Evolutionary conservation across 1,140 invertebrate species (phyloP).

Genomic region (Chironomus tepperi): DNA sequence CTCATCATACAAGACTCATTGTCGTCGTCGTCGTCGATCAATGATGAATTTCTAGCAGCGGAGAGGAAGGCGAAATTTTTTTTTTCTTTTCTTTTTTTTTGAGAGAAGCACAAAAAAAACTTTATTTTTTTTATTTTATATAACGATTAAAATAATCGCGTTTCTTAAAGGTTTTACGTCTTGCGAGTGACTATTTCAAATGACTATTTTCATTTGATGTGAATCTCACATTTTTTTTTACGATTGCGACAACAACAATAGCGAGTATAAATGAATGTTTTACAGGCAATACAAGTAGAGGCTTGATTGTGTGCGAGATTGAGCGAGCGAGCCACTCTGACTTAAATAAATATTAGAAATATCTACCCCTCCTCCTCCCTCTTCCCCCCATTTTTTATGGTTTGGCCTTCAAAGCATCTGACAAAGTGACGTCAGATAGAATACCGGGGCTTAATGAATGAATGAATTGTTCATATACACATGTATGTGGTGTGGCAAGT

Average conservation of each 20-base stretch:
- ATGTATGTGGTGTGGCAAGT: too few relatives aligned
- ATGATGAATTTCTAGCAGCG: neutral
- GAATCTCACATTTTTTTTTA: neutral
- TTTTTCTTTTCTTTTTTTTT: too few relatives aligned
- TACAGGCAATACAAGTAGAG: neutral
- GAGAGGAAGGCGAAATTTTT: too few relatives aligned
- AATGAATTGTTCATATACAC: neutral
- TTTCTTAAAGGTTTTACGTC: neutral
- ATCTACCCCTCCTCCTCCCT: neutral
- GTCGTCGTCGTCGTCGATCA: neutral
- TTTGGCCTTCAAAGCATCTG: conserved; percentile 11
- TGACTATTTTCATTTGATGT: conserved; percentile 14
- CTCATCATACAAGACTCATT: conserved; percentile 1
- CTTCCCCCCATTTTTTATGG: neutral
- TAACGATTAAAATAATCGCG: neutral
- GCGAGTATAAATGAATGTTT: neutral
- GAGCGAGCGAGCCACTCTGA: neutral
- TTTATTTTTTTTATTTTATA: neutral
- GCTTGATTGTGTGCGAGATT: neutral
- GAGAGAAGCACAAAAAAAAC: too few relatives aligned
- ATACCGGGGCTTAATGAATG: neutral
- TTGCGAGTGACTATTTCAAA: conserved; percentile 6
- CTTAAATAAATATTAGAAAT: neutral
- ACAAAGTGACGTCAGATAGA: conserved; percentile 5
- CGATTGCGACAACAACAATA: conserved; percentile 12